Evolutionary conservation across 2,113 vertebrate genomes (phyloP), one percentile per base, ranked within the genome.

Genomic region (Tragelaphus buxtoni): DNA sequence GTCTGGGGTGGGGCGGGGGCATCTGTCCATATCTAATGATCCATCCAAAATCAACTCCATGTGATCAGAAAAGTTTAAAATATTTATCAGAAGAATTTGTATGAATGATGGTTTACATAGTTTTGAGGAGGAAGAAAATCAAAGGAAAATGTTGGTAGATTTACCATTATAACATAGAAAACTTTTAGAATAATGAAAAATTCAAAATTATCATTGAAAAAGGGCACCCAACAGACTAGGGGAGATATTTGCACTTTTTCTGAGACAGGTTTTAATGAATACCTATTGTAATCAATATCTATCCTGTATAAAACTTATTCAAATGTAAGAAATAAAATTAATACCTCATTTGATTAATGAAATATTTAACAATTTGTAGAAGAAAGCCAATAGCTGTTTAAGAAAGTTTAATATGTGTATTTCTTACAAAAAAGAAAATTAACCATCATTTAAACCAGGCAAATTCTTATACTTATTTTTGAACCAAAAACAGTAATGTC

Each of bases 131-230:
- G 32, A 58, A 77, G 74, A 95, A 49, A 45, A n/a, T 17, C 32
- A 93, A 89, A 91, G 74, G 82, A 42, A 88, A 63, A 83, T 7
- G 2, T 42, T 79, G 51, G 12, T 56, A 82, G 20, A 77, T 84
- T 96, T 97, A 76, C 16, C 6, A 47, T 6, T 56, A 77, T 94
- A 81, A 96, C 92, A 97, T 72, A 39, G 45, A 92, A 94, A 30
- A 45, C 35, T 84, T 88, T 88, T 11, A 80, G 39, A 49, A 32
- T 96, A 93, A 85, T 69, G 49, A 85, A 90, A 93, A 92, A 91
- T 49, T 84, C 61, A 89, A 95, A 96, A 93, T 97, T 91, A 77
- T 95, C 18, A 94, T 84, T 95, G 86, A 89, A 87, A 87, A 60
- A 81, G 49, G 30, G 14, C 32, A 53, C 3, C 18, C n/a, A 47